These are phyloP conservation scores for Alaudala cheleensis DNA, from an alignment of 2,113 vertebrate genomes.

Conservation along the genomic window DNA sequence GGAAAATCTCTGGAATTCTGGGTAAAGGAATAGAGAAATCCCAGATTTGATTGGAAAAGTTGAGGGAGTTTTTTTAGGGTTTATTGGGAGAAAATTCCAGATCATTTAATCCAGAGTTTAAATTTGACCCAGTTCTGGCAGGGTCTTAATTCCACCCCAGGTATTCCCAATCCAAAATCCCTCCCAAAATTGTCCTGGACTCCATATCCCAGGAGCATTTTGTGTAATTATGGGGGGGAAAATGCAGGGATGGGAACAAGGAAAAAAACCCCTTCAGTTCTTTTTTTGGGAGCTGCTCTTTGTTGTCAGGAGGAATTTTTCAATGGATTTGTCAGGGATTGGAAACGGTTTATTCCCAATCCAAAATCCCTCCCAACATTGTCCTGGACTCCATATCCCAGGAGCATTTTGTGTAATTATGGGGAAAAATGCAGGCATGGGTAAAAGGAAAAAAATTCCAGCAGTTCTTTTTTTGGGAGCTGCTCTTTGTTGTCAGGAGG, in stretches of 20 bases:
- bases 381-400: no score
- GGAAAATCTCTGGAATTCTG: background rate
- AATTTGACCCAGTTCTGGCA: slow-evolving; percentile 38
- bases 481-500: no score
- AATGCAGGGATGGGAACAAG: background rate
- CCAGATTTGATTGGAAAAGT: background rate
- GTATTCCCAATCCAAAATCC: slow-evolving; percentile 30
- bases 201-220: slow-evolving; percentile 41
- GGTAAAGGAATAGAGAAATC: background rate
- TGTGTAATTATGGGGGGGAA: slow-evolving; percentile 29
- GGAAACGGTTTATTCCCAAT: no score
- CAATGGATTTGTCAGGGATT: background rate
- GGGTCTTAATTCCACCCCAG: slow-evolving; percentile 17
- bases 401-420: no score
- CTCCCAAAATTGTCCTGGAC: background rate
- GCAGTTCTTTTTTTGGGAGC: no score
- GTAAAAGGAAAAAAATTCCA: no score
- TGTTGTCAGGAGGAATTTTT: background rate
- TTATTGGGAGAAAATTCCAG: background rate
- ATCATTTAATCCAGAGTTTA: slow-evolving; percentile 47
- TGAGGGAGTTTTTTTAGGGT: background rate
- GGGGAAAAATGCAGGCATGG: no score
- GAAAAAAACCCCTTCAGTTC: background rate
- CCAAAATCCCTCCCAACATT: no score
- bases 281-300: slow-evolving; percentile 5